These are phyloP conservation scores for Diplosoma virens DNA, from an alignment of 23 tunicate species.

Conservation along the genomic window DNA sequence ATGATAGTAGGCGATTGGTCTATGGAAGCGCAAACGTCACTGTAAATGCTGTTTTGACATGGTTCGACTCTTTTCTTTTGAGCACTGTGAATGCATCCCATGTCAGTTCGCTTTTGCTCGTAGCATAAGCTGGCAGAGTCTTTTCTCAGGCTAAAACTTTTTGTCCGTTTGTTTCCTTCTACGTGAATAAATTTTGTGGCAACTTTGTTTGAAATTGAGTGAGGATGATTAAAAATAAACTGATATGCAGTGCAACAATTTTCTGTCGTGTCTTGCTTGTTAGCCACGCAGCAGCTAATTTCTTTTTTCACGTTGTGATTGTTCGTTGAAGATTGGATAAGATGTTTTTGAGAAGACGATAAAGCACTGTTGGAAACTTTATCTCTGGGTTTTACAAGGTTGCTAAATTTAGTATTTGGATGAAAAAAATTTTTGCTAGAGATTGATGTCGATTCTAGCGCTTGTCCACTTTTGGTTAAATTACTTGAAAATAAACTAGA, in stretches of 20 bases:
- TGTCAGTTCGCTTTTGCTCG: conserved; percentile 36
- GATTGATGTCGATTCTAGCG: too few relatives aligned
- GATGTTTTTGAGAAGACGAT: conserved; percentile 9
- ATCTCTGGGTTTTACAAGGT: too few relatives aligned
- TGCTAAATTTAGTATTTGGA: too few relatives aligned
- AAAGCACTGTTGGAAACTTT: too few relatives aligned
- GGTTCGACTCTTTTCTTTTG: conserved; percentile 86
- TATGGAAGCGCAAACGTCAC: conserved; percentile 80
- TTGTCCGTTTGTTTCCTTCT: neutral
- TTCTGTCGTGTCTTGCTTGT: neutral
- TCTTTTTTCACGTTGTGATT: conserved; percentile 8
- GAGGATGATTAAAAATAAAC: too few relatives aligned
- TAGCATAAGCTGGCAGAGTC: neutral
- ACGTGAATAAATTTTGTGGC: too few relatives aligned
- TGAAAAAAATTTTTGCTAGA: too few relatives aligned
- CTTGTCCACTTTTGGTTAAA: too few relatives aligned
- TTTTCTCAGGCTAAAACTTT: neutral
- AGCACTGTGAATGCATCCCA: conserved; percentile 92
- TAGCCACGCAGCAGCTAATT: neutral
- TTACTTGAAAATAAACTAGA: too few relatives aligned
- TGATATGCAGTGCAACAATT: too few relatives aligned
- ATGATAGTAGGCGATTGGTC: conserved; percentile 86
- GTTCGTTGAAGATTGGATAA: conserved; percentile 7
- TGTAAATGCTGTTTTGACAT: conserved; percentile 55
- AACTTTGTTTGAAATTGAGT: too few relatives aligned